phyloP scores from a whole-genome alignment of 2,113 vertebrate genomes.

The Oxyura jamaicensis region DNA sequence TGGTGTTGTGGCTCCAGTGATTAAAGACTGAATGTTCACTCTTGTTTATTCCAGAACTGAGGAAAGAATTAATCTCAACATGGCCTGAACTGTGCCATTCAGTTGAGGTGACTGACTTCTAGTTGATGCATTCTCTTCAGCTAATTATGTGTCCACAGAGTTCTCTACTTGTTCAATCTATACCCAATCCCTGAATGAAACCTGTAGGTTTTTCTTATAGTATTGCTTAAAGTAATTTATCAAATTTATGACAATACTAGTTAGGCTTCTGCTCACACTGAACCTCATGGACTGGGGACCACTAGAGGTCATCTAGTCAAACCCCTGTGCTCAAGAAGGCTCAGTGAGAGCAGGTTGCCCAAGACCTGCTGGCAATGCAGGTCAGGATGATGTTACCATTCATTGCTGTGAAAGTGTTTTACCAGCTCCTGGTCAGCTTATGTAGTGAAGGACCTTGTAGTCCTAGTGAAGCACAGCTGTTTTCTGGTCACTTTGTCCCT shows the following conservation, averaged over 20 bases:
- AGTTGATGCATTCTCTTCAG: not conserved
- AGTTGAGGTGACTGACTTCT: not conserved
- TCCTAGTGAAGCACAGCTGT: not conserved
- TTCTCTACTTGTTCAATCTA: not conserved
- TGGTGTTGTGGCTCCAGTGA: not conserved
- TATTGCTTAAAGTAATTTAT: not conserved
- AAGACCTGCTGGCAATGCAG: not conserved
- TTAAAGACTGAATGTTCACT: not conserved
- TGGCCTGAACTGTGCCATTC: not conserved
- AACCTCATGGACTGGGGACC: not conserved
- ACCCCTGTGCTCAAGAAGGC: not conserved
- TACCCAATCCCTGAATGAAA: not conserved
- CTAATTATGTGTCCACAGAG: not conserved
- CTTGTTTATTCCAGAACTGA: not conserved
- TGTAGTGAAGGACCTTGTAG: no score
- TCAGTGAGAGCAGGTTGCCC: not conserved
- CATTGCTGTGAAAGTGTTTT: fast-evolving
- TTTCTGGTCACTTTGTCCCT: not conserved
- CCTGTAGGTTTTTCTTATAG: not conserved
- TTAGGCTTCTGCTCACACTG: not conserved
- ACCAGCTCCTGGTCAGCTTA: not conserved
- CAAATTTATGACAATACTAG: fast-evolving
- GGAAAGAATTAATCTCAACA: not conserved
- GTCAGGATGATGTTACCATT: not conserved
- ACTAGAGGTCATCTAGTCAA: not conserved